phyloP scores from a whole-genome alignment of 2,113 vertebrate genomes.

The Nestor notabilis region DNA sequence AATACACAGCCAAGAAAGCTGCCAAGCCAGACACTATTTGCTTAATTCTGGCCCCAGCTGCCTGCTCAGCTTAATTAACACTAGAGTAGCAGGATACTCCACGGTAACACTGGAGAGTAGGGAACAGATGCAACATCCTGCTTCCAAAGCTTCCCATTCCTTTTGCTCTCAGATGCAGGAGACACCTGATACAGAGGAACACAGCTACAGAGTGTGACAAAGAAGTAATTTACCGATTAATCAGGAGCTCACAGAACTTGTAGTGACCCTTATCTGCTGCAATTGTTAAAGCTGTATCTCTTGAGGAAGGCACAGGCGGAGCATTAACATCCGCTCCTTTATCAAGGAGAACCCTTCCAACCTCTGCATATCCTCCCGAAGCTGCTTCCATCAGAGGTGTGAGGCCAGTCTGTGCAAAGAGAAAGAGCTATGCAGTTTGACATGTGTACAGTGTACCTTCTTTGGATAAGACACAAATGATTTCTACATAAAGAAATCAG shows the following conservation, averaged over 20 bases:
- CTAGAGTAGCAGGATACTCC: neutral
- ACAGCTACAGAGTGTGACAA: neutral
- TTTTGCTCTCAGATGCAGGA: neutral
- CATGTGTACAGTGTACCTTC: neutral
- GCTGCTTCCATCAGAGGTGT: constrained; percentile 98
- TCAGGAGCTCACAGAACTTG: constrained; percentile 98
- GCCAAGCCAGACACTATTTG: neutral
- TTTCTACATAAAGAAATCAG: neutral
- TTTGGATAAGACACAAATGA: neutral
- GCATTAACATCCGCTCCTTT: constrained; percentile 98
- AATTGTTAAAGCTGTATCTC: constrained; percentile 97
- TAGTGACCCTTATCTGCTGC: constrained; percentile 99
- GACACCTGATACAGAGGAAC: neutral
- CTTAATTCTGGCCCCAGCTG: neutral
- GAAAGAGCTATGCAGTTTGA: neutral
- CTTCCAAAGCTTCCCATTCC: neutral
- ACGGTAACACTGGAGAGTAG: neutral
- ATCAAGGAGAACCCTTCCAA: constrained; percentile 96
- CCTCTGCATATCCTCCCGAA: constrained; percentile 97
- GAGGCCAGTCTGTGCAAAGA: constrained; percentile 87
- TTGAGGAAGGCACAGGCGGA: constrained; percentile 95
- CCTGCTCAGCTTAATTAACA: neutral
- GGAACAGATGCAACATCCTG: neutral
- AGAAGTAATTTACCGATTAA: constrained; percentile 83
- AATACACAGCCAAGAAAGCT: neutral